Evolutionary conservation across 1,140 invertebrate genomes (phyloP).

Genomic region (Caenorhabditis inopinata): DNA sequence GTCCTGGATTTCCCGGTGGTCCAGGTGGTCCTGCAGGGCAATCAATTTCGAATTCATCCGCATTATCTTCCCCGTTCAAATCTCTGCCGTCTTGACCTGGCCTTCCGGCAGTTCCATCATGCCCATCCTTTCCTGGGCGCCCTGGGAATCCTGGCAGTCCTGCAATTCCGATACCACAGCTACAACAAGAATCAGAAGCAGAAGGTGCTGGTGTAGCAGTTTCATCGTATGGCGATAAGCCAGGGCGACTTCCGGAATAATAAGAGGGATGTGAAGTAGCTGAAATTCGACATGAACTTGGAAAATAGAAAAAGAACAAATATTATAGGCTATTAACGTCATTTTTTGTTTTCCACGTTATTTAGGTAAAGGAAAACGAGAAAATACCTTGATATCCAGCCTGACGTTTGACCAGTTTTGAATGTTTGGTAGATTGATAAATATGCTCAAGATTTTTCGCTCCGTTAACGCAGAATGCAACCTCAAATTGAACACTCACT

Average conservation of each 20-base stretch:
- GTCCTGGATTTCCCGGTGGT: conserved; percentile 30
- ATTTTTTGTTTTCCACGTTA: no score
- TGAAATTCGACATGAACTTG: no score
- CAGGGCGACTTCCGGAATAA: background rate
- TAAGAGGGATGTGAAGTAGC: background rate
- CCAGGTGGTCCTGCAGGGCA: conserved; percentile 39
- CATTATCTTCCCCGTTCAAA: background rate
- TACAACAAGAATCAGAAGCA: conserved; percentile 14
- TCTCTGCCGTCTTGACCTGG: conserved; percentile 25
- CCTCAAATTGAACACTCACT: background rate
- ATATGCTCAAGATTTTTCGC: background rate
- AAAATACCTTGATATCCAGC: background rate
- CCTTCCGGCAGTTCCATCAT: conserved; percentile 29
- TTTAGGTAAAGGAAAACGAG: no score
- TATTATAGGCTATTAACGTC: no score
- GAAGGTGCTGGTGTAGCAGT: background rate
- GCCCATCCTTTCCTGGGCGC: conserved; percentile 28
- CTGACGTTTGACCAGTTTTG: background rate
- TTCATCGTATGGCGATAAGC: background rate
- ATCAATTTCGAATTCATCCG: conserved; percentile 29
- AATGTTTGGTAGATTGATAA: background rate
- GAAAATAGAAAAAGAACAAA: no score
- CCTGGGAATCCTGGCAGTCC: conserved; percentile 37
- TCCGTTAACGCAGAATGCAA: conserved; percentile 1
- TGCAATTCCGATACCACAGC: conserved; percentile 25